Evolutionary conservation across 2,797 vertebrate genomes (phyloP).

Genomic region (Acestrorhynchus altus): DNA sequence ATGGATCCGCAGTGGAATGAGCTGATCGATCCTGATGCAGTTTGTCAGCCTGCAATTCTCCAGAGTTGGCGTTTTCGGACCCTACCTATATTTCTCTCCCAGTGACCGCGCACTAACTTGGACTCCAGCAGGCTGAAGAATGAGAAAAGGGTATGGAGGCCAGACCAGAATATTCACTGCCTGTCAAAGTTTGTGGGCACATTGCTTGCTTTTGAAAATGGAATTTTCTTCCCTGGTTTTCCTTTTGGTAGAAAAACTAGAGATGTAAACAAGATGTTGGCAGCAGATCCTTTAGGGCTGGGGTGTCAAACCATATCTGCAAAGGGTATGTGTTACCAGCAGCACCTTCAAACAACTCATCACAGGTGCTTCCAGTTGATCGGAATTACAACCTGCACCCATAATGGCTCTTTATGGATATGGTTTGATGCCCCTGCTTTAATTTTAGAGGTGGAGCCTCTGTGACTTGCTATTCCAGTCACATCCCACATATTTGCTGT

Average conservation of each 20-base stretch:
- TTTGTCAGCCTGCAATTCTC: constrained; percentile 45
- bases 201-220: not conserved
- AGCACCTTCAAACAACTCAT: too few species aligned
- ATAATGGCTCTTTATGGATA: too few species aligned
- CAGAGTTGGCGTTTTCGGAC: constrained; percentile 38
- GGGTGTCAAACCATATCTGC: too few species aligned
- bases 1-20: constrained; percentile 48
- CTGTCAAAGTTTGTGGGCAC: constrained; percentile 1
- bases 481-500: too few species aligned
- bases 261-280: too few species aligned
- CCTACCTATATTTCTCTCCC: constrained; percentile 3
- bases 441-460: too few species aligned
- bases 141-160: not conserved
- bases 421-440: too few species aligned
- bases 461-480: too few species aligned
- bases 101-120: constrained; percentile 8
- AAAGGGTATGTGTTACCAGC: too few species aligned
- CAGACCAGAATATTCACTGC: not conserved
- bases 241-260: not conserved
- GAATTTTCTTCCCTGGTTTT: not conserved
- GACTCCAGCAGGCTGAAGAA: not conserved
- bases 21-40: constrained; percentile 58
- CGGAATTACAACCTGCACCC: too few species aligned
- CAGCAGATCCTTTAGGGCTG: too few species aligned
- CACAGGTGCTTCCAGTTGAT: too few species aligned